phyloP scores from a whole-genome alignment of 2,888 invertebrate species.

The Ophion ventricosus region DNA sequence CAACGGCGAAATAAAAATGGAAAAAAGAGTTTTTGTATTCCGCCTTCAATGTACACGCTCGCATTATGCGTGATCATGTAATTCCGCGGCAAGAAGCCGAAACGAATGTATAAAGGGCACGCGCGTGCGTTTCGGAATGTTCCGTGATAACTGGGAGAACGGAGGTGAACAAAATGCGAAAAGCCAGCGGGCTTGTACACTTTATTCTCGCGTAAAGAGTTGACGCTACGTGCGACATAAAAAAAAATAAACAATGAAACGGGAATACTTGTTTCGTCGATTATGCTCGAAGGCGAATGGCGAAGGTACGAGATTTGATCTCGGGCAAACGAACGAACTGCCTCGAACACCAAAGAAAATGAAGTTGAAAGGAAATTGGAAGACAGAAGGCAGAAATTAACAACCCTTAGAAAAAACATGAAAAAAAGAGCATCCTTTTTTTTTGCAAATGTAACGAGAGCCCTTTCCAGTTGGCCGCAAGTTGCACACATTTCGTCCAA shows the following conservation, averaged over 20 bases:
- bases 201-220: conserved; percentile 39
- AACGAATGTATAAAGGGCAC: conserved; percentile 64
- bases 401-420: neutral
- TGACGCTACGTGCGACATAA: conserved; percentile 23
- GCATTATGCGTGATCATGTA: conserved; percentile 33
- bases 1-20: too few relatives aligned
- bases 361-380: neutral
- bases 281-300: conserved; percentile 29
- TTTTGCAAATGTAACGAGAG: neutral
- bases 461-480: neutral
- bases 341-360: neutral
- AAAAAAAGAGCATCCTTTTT: neutral
- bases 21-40: neutral
- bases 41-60: conserved; percentile 8
- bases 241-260: neutral
- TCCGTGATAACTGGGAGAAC: conserved; percentile 49
- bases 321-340: conserved; percentile 3
- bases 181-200: conserved; percentile 52
- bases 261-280: conserved; percentile 10
- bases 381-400: neutral
- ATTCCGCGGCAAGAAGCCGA: conserved; percentile 64
- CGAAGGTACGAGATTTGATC: conserved; percentile 18
- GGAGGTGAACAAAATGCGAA: conserved; percentile 50
- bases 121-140: conserved; percentile 29
- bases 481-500: neutral